Percentiles rank a stretch among this genome's conserved stretches.
Evolutionary conservation across 2,113 vertebrate species (phyloP).

Genomic region (Brachypodius melanocephalos): DNA sequence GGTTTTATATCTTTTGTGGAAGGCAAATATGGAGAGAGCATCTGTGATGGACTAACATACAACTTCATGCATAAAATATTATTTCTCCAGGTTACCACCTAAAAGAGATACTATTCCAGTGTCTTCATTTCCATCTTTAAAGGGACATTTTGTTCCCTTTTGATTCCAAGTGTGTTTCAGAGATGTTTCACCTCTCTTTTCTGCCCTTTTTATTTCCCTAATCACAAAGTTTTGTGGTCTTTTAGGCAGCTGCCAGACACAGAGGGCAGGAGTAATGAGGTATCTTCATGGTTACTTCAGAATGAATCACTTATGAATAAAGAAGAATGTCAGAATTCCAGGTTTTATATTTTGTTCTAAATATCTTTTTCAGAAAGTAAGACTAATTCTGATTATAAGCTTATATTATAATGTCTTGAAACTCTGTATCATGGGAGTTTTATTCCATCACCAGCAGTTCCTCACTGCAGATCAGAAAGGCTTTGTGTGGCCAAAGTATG

Average conservation of each 20-base stretch:
- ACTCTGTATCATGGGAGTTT: neutral
- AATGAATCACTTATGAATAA: neutral
- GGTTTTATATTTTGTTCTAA: neutral
- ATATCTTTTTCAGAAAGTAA: neutral
- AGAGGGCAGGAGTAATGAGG: neutral
- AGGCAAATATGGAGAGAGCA: neutral
- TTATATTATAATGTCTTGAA: neutral
- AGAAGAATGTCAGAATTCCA: neutral
- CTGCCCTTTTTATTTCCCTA: neutral
- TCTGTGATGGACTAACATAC: neutral
- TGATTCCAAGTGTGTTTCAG: neutral
- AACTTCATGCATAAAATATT: neutral
- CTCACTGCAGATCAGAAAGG: neutral
- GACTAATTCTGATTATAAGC: neutral
- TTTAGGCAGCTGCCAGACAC: neutral
- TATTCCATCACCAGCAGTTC: neutral
- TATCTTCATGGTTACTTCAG: neutral
- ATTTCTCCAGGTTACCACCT: neutral
- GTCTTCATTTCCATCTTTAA: neutral
- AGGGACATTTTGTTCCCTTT: neutral
- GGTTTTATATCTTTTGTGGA: neutral
- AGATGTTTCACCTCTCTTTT: neutral
- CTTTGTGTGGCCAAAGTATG: neutral
- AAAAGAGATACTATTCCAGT: neutral
- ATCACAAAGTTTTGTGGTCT: neutral